Evolutionary conservation across 2,113 vertebrate species (phyloP).

Genomic region (Ciconia maguari): DNA sequence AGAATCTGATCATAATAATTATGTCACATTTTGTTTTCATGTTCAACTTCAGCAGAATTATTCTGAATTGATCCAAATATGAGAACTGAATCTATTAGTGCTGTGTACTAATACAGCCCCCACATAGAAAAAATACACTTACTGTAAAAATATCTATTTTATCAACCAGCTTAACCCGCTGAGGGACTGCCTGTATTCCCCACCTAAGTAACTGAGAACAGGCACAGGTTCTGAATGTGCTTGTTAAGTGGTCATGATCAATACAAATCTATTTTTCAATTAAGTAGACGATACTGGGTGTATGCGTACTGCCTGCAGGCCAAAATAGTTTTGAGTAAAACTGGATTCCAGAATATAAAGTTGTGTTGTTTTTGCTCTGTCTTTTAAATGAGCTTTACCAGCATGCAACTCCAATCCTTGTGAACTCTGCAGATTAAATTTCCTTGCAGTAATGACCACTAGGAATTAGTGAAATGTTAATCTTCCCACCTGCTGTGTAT

Average conservation of each 20-base stretch:
- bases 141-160: neutral
- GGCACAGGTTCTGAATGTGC: neutral
- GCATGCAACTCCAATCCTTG: neutral
- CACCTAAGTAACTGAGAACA: neutral
- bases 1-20: neutral
- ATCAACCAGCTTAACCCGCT: neutral
- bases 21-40: neutral
- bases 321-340: neutral
- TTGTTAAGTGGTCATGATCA: constrained; percentile 27
- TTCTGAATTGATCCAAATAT: neutral
- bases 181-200: neutral
- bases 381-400: constrained; percentile 31
- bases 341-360: neutral
- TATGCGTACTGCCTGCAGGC: neutral
- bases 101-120: neutral
- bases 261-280: constrained; percentile 41
- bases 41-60: neutral
- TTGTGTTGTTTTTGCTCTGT: neutral
- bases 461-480: constrained; percentile 67
- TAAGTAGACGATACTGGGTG: neutral
- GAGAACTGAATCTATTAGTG: neutral
- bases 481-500: constrained; percentile 56
- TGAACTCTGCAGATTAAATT: constrained; percentile 33
- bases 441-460: constrained; percentile 54
- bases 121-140: neutral